These are phyloP conservation scores for Rhinella marina DNA, from an alignment of 2,797 vertebrate species.

Conservation along the genomic window DNA sequence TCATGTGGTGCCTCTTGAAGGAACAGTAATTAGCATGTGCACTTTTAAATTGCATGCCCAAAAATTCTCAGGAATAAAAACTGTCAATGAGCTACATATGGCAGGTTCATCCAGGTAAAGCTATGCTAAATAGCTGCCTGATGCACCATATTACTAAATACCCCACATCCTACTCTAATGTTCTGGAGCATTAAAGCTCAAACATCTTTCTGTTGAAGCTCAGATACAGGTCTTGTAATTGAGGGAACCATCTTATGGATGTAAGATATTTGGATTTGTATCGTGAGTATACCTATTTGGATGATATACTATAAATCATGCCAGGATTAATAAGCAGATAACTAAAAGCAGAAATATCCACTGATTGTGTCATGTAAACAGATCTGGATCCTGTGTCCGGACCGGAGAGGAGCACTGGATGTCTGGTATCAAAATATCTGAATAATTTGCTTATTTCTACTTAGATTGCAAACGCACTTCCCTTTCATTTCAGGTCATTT, in stretches of 20 bases:
- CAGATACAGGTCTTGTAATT: background rate
- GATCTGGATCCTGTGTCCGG: background rate
- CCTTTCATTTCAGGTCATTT: slow-evolving; percentile 3
- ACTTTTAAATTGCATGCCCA: too few species aligned
- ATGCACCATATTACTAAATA: too few species aligned
- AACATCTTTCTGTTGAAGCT: too few species aligned
- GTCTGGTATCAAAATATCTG: background rate
- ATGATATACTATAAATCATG: background rate
- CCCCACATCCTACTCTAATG: too few species aligned
- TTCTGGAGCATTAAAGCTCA: too few species aligned
- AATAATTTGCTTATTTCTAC: slow-evolving; percentile 19
- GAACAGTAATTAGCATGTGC: too few species aligned
- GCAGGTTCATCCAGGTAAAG: too few species aligned
- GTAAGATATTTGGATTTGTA: background rate
- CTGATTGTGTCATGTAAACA: background rate
- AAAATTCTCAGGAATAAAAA: too few species aligned
- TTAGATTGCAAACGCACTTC: background rate
- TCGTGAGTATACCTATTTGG: background rate
- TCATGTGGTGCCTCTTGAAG: too few species aligned
- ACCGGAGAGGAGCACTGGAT: background rate
- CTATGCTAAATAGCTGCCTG: too few species aligned
- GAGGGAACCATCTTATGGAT: background rate
- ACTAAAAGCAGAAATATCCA: background rate
- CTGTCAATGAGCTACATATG: too few species aligned
- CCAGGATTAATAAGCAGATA: background rate